These are phyloP conservation scores for Schizopygopsis pylzovi DNA, from an alignment of 2,797 vertebrate genomes.

Conservation along the genomic window DNA sequence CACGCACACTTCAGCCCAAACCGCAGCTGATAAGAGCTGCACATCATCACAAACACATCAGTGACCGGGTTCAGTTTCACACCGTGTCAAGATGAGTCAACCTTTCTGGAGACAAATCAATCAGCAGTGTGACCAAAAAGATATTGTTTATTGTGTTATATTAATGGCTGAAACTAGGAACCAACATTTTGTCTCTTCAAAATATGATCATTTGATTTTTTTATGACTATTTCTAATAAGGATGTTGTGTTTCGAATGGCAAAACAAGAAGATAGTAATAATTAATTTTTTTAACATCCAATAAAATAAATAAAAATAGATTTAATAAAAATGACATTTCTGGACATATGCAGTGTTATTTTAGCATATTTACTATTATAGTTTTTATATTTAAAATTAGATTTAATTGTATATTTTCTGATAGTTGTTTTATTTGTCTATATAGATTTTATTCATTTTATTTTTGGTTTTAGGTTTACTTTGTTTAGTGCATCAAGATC, in stretches of 20 bases:
- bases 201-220: not conserved
- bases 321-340: not conserved
- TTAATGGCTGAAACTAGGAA: not conserved
- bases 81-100: not conserved
- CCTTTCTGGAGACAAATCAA: not conserved
- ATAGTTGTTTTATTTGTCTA: not conserved
- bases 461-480: not conserved
- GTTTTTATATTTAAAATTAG: not conserved
- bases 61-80: not conserved
- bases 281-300: not conserved
- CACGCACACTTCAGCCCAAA: slow-evolving; percentile 11
- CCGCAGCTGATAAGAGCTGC: slow-evolving; percentile 24
- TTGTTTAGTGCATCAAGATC: too few species aligned
- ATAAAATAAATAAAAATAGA: not conserved
- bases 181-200: not conserved
- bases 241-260: not conserved
- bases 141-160: not conserved
- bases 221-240: not conserved
- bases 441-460: not conserved
- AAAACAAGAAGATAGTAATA: not conserved
- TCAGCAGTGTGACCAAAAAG: not conserved
- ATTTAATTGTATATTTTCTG: not conserved
- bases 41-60: slow-evolving; percentile 4
- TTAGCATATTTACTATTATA: not conserved
- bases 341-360: not conserved